phyloP scores from a whole-genome alignment of 2,797 vertebrate species.

The Acipenser ruthenus region DNA sequence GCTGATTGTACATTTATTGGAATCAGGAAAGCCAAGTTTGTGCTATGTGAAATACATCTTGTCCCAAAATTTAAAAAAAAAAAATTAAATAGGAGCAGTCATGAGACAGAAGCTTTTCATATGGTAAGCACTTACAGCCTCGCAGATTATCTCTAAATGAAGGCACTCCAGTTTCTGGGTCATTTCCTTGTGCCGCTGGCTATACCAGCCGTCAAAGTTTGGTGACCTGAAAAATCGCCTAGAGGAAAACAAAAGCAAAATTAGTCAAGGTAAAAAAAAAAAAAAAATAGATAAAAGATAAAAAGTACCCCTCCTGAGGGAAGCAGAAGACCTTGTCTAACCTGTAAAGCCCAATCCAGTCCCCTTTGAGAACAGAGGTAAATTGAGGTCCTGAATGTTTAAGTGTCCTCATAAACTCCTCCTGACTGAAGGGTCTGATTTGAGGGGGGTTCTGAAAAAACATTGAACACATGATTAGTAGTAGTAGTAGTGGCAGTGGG shows the following conservation, averaged over 20 bases:
- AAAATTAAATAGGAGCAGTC: too few species aligned
- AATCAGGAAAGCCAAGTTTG: too few species aligned
- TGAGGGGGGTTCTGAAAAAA: slow-evolving; percentile 78
- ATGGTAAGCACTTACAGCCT: slow-evolving; percentile 56
- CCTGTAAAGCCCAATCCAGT: slow-evolving; percentile 93
- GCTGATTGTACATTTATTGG: too few species aligned
- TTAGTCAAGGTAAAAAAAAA: too few species aligned
- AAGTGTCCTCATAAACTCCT: slow-evolving; percentile 80
- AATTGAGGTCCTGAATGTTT: slow-evolving; percentile 79
- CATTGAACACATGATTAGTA: too few species aligned
- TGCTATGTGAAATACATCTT: too few species aligned
- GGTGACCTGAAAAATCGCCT: slow-evolving; percentile 86
- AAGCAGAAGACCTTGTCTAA: slow-evolving; percentile 31
- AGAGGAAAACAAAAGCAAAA: too few species aligned
- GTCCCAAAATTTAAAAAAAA: too few species aligned
- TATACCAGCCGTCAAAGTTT: slow-evolving; percentile 92
- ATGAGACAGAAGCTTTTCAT: too few species aligned
- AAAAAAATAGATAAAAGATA: too few species aligned
- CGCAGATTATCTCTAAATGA: slow-evolving; percentile 79
- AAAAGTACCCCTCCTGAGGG: too few species aligned
- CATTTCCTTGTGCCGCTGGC: slow-evolving; percentile 81
- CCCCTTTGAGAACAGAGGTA: slow-evolving; percentile 80
- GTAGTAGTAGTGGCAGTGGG: too few species aligned
- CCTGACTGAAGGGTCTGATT: slow-evolving; percentile 81
- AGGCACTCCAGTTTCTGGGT: slow-evolving; percentile 80